A percentile compares a stretch with the other conserved stretches of the same genome.
phyloP scores from a whole-genome alignment of 2,113 vertebrate species.

The Neofelis nebulosa region DNA sequence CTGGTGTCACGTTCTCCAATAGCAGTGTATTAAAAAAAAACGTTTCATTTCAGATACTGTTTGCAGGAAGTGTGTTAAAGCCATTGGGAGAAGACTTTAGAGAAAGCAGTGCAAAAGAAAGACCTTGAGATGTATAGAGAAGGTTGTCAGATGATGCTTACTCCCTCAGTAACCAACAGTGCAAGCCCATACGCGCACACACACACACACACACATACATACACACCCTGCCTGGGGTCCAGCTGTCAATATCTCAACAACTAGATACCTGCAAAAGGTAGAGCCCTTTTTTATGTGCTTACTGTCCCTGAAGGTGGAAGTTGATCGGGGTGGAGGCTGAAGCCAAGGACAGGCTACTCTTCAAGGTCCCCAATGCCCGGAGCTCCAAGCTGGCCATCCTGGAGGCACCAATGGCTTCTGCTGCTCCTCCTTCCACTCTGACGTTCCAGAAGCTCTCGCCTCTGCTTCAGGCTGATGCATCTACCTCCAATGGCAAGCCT shows the following conservation, averaged over 20 bases:
- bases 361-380: background rate
- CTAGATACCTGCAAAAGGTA: background rate
- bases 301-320: background rate
- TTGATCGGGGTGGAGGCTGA: background rate
- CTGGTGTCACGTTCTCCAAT: background rate
- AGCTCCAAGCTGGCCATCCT: background rate
- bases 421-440: too few relatives aligned
- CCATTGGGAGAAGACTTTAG: background rate
- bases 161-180: background rate
- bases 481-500: background rate
- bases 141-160: background rate
- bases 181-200: too few relatives aligned
- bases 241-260: background rate
- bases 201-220: background rate
- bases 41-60: background rate
- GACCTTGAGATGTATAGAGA: background rate
- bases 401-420: background rate
- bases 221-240: background rate
- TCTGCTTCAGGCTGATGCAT: background rate
- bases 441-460: background rate
- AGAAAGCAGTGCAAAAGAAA: background rate
- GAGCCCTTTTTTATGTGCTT: background rate
- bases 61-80: conserved; percentile 1
- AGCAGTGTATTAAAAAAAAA: background rate
- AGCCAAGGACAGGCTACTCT: background rate